Evolutionary conservation across 2,888 invertebrate species (phyloP).

Genomic region (Perizoma flavofasciatum): DNA sequence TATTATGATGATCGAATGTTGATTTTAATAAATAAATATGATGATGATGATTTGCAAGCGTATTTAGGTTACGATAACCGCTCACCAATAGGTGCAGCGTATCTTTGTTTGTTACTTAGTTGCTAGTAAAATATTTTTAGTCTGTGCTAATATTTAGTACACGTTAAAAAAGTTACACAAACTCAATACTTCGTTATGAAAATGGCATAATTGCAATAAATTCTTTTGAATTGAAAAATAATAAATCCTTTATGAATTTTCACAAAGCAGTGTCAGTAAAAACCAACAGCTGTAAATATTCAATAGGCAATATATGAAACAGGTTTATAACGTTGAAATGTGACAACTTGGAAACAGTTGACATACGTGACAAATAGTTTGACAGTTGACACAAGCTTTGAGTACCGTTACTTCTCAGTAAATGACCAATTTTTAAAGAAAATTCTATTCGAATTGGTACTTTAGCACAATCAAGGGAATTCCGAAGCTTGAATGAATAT

Average conservation of each 20-base stretch:
- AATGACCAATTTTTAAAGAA: slow-evolving; percentile 35
- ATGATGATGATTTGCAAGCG: too few relatives aligned
- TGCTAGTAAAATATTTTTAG: too few relatives aligned
- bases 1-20: too few relatives aligned
- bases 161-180: too few relatives aligned
- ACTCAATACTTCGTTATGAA: too few relatives aligned
- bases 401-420: slow-evolving; percentile 32
- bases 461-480: slow-evolving; percentile 37
- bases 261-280: not conserved
- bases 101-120: too few relatives aligned
- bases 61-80: too few relatives aligned
- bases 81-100: too few relatives aligned
- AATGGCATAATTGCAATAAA: slow-evolving; percentile 2
- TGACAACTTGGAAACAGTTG: slow-evolving; percentile 46
- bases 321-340: slow-evolving; percentile 10
- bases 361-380: slow-evolving; percentile 57
- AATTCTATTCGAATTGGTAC: slow-evolving; percentile 30
- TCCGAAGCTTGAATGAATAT: slow-evolving; percentile 34
- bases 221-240: slow-evolving; percentile 8
- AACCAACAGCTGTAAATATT: slow-evolving; percentile 4
- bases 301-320: not conserved
- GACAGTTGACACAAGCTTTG: slow-evolving; percentile 39
- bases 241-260: slow-evolving; percentile 9
- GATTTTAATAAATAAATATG: too few relatives aligned
- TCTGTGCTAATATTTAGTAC: too few relatives aligned